These are phyloP conservation scores for Climacteris rufus DNA, from an alignment of 2,113 vertebrate species.

Conservation along the genomic window DNA sequence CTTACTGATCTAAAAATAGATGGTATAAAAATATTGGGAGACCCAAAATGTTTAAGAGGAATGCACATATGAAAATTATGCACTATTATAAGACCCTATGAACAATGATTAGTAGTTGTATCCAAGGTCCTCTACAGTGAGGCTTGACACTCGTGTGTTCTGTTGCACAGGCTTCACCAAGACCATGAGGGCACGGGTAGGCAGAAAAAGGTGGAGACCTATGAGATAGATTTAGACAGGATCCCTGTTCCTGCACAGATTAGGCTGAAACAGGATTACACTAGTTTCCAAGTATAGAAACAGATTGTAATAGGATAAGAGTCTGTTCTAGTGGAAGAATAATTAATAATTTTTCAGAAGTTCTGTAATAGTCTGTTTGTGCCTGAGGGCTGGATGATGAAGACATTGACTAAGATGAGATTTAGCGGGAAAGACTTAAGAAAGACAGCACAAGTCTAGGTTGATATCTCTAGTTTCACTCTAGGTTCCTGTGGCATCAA, in stretches of 20 bases:
- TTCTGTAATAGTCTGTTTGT: not conserved
- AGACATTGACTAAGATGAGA: not conserved
- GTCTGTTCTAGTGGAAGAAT: not conserved
- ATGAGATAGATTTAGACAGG: not conserved
- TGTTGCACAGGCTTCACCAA: not conserved
- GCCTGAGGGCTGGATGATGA: not conserved
- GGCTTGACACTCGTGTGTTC: not conserved
- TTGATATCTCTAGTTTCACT: not conserved
- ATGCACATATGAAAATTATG: not conserved
- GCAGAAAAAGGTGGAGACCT: not conserved
- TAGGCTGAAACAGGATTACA: not conserved
- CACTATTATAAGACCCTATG: not conserved
- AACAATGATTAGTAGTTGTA: not conserved
- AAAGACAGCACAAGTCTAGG: not conserved
- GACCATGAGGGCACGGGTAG: not conserved
- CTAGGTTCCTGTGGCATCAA: not conserved
- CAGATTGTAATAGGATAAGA: not conserved
- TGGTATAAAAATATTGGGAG: not conserved
- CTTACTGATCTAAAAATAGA: not conserved
- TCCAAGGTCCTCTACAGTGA: not conserved
- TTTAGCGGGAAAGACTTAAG: not conserved
- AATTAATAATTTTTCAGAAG: not conserved
- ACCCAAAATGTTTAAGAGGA: not conserved
- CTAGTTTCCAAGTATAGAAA: not conserved
- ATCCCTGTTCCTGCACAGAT: not conserved